Percentiles rank a stretch among this genome's conserved stretches.
phyloP scores from a whole-genome alignment of 2,888 invertebrate species.

The Gerosis bhagava region DNA sequence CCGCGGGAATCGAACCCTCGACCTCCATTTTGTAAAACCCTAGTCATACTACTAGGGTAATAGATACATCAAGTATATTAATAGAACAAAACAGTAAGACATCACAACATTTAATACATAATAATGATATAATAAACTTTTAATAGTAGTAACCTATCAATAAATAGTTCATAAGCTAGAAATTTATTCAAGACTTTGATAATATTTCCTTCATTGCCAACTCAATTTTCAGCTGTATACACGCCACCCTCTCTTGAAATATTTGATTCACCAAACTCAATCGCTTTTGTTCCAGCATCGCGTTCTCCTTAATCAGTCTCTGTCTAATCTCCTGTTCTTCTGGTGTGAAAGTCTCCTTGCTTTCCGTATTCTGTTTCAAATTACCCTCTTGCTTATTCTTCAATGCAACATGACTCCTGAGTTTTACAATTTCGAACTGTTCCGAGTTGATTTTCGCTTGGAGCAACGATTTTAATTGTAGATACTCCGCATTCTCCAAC shows the following conservation, averaged over 20 bases:
- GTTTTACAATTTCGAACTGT: slow-evolving; percentile 86
- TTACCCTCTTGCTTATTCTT: slow-evolving; percentile 71
- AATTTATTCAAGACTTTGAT: slow-evolving; percentile 61
- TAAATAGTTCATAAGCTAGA: too few relatives aligned
- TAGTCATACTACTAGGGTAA: too few relatives aligned
- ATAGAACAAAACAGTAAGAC: too few relatives aligned
- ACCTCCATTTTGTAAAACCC: too few relatives aligned
- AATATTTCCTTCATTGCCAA: slow-evolving; percentile 83
- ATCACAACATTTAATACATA: too few relatives aligned
- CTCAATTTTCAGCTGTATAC: slow-evolving; percentile 87
- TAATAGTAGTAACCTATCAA: too few relatives aligned
- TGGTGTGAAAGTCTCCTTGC: slow-evolving; percentile 55
- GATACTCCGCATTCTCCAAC: slow-evolving; percentile 85
- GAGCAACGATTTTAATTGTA: slow-evolving; percentile 86
- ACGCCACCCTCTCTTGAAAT: slow-evolving; percentile 87
- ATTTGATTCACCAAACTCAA: slow-evolving; percentile 86
- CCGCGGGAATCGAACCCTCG: too few relatives aligned
- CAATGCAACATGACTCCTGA: slow-evolving; percentile 79
- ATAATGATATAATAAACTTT: too few relatives aligned
- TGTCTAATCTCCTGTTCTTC: slow-evolving; percentile 69
- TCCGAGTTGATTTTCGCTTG: slow-evolving; percentile 88
- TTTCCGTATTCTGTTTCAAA: slow-evolving; percentile 52
- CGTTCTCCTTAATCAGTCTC: slow-evolving; percentile 83
- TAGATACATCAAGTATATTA: too few relatives aligned
- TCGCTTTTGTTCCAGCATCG: slow-evolving; percentile 86